These are phyloP conservation scores for Tachycineta bicolor DNA, from an alignment of 2,113 vertebrate genomes.

Conservation along the genomic window DNA sequence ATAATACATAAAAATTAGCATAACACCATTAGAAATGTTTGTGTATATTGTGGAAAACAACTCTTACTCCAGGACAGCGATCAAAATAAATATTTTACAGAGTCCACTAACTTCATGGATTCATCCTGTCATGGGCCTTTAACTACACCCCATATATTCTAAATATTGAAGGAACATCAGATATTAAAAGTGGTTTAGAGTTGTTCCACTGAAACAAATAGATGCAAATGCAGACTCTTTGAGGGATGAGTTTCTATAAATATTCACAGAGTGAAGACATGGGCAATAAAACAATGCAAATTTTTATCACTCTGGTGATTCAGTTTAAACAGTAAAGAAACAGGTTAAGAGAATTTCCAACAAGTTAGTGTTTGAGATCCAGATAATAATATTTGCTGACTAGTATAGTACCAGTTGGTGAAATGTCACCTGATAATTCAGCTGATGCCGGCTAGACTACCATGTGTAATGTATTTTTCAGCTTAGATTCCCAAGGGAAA, in stretches of 20 bases:
- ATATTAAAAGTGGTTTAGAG: neutral
- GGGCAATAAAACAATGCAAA: accelerated
- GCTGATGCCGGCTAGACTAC: neutral
- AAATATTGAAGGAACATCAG: neutral
- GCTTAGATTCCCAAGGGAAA: neutral
- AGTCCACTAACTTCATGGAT: neutral
- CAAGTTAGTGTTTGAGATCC: neutral
- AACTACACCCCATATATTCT: neutral
- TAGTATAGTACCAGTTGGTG: neutral
- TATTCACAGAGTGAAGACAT: neutral
- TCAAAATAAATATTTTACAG: neutral
- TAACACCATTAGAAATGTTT: neutral
- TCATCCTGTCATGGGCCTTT: neutral
- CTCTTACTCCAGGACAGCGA: too few species aligned
- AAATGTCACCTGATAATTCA: neutral
- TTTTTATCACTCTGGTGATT: neutral
- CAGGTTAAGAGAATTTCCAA: neutral
- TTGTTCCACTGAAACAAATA: neutral
- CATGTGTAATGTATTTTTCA: neutral
- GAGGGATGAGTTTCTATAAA: neutral
- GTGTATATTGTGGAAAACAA: neutral
- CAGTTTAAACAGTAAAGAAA: neutral
- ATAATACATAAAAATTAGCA: neutral
- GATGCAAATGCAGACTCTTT: neutral
- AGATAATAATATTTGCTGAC: neutral